Conservation (phyloP, 2,888 invertebrate genomes). For the Ceraclea dissimilis region DNA sequence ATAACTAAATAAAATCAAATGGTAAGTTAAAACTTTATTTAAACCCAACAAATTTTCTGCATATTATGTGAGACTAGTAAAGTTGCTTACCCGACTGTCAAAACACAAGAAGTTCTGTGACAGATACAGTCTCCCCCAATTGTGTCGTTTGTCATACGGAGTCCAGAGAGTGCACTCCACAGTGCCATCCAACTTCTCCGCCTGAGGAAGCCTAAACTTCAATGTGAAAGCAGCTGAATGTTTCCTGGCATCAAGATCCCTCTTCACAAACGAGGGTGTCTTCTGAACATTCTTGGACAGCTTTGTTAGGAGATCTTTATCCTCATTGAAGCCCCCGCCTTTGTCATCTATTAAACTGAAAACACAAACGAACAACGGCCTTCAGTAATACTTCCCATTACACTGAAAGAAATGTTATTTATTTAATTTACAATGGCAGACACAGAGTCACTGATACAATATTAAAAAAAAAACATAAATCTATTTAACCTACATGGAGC, state of each 20-base stretch:
- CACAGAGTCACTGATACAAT: no score
- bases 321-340: conserved; percentile 76
- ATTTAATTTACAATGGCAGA: no score
- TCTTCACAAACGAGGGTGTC: conserved; percentile 84
- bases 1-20: no score
- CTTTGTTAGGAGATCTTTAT: conserved; percentile 76
- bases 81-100: conserved; percentile 71
- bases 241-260: conserved; percentile 91
- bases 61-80: no score
- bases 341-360: conserved; percentile 85
- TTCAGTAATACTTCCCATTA: background rate
- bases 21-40: no score
- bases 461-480: no score
- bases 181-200: conserved; percentile 90
- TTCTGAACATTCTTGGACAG: conserved; percentile 81
- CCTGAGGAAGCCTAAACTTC: conserved; percentile 76
- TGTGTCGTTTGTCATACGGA: conserved; percentile 86
- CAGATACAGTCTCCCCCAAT: conserved; percentile 81
- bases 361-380: no score
- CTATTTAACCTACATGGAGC: no score
- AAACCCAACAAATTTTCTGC: no score
- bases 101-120: conserved; percentile 95
- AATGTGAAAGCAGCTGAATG: conserved; percentile 87
- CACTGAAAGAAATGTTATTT: no score
- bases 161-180: conserved; percentile 90